Evolutionary conservation across 2,888 invertebrate genomes (phyloP), one percentile per base, ranked within the genome.

Genomic region (Deilephila porcellus): DNA sequence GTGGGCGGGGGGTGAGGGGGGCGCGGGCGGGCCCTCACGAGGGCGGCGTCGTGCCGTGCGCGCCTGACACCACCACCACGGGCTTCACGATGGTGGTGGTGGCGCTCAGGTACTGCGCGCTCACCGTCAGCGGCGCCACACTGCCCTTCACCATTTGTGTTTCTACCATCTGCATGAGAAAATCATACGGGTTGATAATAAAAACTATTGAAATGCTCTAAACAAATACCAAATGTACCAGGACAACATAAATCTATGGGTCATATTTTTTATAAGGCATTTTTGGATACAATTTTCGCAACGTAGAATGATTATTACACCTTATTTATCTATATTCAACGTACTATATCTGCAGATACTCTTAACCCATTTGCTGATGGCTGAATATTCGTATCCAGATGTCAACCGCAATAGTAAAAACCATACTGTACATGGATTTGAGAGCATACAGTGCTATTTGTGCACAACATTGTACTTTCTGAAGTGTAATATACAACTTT

Each of bases 81-180:
- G 97, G 97, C 87, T 97, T 97, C 70, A 97, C 96, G 75, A 97
- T 92, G 75, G 95, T 93, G 75, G 95, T 93, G 67, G 95, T 93
- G 52, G 95, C 93, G 86, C 95, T 95, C 75, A 96, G 91, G 90
- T 97, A 97, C 91, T 97, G 97, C 79, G 96, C 96, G 89, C 96
- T 96, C 77, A 96, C 95, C 73, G 96, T 91, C 74, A 96, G 95
- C 81, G 97, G 95, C 76, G 96, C 92, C 75, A 95, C 95, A 73
- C 93, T 91, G 72, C 95, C 93, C 81, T 96, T 96, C 79, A 96
- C 92, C 85, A 96, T 92, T 74, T 96, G 95, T 0, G 92, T 91
- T 77, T 93, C 93, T 60, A 94, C 91, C 91, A 94, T 93, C 95
- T 94, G 86, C 4, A 79, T 81, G 3, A 71, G 74, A n/a, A 29